Base-by-base conservation (phyloP, 1,140 invertebrate genomes). In the Euglossa dilemma region DNA sequence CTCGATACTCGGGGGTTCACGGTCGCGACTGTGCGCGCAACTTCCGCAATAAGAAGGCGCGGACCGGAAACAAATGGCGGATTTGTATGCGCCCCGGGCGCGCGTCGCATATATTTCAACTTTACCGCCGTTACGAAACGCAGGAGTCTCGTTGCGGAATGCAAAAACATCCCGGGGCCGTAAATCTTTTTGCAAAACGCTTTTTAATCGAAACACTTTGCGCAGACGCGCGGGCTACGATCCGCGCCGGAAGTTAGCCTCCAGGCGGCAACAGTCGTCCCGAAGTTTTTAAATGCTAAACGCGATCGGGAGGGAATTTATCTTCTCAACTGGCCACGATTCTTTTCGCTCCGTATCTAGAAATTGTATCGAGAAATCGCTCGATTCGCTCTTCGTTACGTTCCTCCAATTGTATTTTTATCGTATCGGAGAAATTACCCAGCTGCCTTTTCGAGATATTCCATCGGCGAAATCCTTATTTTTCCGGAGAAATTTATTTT, bases 171-270 rank as follows among this genome's bases (percentile, higher is more conserved):
- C 6, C 12, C 56, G 12, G 45, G 54, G 16, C 47, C 72, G 47
- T 87, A 87, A 87, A 87, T 87, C 76, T 63, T 64, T 52, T 57
- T 66, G 23, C 54, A 56, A 64, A 80, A 80, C 57, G 57, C 25
- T 87, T 80, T 84, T 87, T 87, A 87, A 87, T 87, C 85, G 82
- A 69, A 76, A 82, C 70, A 59, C n/a, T 20, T 59, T 20, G 23
- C 43, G 12, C 57, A 1, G 43, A 8, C 43, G 47, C 47, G n/a
- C 16, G 47, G 23, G 47, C 66, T 7, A 66, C 28, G 23, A 36
- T 14, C 61, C 23, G 7, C 25, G 11, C 11, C 63, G 54, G 23
- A 54, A 75, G 16, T 67, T 47, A 3, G 28, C 47, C 9, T 63
- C n/a, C 45, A 36, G 23, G 6, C n/a, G 14, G 20, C 7, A 23